These are phyloP conservation scores for Ornithorhynchus anatinus DNA, from an alignment of 2,113 vertebrate genomes.

Conservation along the genomic window DNA sequence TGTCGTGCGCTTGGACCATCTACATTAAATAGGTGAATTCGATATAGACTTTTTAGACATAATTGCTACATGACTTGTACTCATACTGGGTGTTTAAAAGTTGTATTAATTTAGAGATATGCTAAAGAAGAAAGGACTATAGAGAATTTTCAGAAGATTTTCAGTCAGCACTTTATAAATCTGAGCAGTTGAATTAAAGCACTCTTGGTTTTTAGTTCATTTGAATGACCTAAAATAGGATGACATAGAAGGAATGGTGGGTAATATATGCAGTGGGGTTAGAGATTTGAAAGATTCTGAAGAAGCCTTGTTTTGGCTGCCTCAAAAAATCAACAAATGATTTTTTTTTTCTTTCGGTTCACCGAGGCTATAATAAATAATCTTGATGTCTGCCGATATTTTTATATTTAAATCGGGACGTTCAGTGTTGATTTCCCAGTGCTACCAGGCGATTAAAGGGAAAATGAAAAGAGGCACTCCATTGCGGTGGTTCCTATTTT, in stretches of 20 bases:
- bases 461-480: constrained; percentile 1
- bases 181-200: constrained; percentile 16
- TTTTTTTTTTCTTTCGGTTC: background rate
- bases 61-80: too few species aligned
- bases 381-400: constrained; percentile 16
- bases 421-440: constrained; percentile 22
- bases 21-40: too few species aligned
- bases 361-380: constrained; percentile 2
- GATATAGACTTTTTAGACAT: too few species aligned
- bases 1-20: too few species aligned
- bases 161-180: background rate
- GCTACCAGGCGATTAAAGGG: background rate
- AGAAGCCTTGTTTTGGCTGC: background rate
- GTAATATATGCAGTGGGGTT: background rate
- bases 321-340: background rate
- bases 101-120: too few species aligned
- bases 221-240: background rate
- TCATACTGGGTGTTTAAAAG: too few species aligned
- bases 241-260: background rate
- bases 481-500: constrained; percentile 25
- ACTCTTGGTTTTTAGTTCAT: background rate
- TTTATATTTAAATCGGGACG: constrained; percentile 15
- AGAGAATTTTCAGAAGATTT: background rate
- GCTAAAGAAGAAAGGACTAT: background rate
- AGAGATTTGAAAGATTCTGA: background rate